Base-by-base conservation (phyloP, 2,888 invertebrate species). In the Drosophila longiperda region DNA sequence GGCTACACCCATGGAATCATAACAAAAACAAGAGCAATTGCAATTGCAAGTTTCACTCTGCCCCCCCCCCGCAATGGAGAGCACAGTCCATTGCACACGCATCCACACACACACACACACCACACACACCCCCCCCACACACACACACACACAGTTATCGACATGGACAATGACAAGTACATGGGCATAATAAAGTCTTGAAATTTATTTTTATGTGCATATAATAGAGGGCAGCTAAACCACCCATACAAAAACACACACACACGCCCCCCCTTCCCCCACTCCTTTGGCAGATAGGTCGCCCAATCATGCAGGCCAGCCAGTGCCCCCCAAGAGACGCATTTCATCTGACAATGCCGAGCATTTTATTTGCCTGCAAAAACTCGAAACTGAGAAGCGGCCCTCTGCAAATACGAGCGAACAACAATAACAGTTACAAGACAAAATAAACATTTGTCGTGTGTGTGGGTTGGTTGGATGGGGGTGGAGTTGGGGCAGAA, bases 151-250 rank as follows among this genome's bases (percentile, higher is more conserved):
- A 32, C 73, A 68, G 79, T 63, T 64, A 67, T 66, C 77, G 87
- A 88, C 89, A 82, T 66, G 75, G 87, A 88, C 89, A 87, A 83
- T 86, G 89, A 84, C 89, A 84, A 84, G 89, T 76, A 89, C 90
- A 90, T 89, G 83, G 87, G 80, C 78, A 89, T 87, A 87, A 87
- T 87, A 90, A 87, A 87, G 88, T 90, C 90, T 89, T 89, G 82
- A 83, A 87, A 89, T 87, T 87, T 87, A 87, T 90, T 90, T 87
- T 90, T 87, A 87, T 87, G 87, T 75, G 78, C 87, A 84, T 84
- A 87, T 87, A 90, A 87, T 87, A 61, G 90, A 89, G 89, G 90
- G 82, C 75, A 74, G 73, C 55, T 54, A 61, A 69, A 52, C 73
- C 67, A 59, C 20, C 33, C 36, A 57, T 40, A 63, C 57, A 0